Evolutionary conservation across 2,113 vertebrate species (phyloP).

Genomic region (Dicerorhinus sumatrensis): DNA sequence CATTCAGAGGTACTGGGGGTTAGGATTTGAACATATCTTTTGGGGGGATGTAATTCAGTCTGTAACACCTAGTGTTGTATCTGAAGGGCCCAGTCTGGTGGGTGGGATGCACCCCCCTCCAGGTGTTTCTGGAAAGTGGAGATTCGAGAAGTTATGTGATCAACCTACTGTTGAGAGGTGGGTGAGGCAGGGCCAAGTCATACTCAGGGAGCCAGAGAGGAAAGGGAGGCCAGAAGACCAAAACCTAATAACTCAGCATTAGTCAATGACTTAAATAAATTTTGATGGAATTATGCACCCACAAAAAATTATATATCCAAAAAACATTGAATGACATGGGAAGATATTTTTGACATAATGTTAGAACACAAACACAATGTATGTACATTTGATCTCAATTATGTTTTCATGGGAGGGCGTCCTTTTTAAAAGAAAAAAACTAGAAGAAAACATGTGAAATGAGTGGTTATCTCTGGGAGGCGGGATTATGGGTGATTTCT

Average conservation of each 20-base stretch:
- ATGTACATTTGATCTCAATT: neutral
- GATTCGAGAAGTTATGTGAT: neutral
- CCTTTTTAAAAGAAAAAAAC: neutral
- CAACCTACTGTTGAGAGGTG: neutral
- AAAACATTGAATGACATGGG: neutral
- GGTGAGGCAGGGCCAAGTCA: neutral
- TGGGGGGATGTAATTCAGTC: neutral
- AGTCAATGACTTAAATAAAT: neutral
- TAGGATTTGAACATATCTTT: neutral
- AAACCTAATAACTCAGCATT: neutral
- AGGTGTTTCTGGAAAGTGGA: neutral
- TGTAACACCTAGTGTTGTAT: neutral
- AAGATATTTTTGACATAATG: neutral
- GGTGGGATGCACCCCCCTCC: neutral
- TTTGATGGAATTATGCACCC: neutral
- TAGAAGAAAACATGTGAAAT: neutral
- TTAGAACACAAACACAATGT: neutral
- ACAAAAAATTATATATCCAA: neutral
- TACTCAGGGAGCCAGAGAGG: neutral
- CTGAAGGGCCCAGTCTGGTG: neutral
- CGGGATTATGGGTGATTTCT: neutral
- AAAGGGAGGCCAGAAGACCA: neutral
- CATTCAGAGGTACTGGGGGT: neutral
- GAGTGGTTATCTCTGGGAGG: neutral
- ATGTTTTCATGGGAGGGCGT: neutral